phyloP scores from a whole-genome alignment of 1,140 invertebrate species.

The Euwallacea similis region DNA sequence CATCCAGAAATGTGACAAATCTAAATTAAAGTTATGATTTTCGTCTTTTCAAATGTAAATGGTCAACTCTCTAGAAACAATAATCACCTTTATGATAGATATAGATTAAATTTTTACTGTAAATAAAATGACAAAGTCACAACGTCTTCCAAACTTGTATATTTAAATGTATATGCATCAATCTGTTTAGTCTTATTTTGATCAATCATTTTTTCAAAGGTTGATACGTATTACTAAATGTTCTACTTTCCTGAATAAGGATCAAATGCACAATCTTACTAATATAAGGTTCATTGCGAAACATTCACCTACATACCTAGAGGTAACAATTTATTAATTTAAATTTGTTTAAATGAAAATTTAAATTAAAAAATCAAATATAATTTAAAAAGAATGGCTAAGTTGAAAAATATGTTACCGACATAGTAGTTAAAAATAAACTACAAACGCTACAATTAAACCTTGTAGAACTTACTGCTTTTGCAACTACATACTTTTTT shows the following conservation, averaged over 20 bases:
- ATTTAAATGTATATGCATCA: neutral
- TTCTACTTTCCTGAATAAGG: neutral
- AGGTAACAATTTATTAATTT: neutral
- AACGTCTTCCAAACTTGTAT: conserved; percentile 38
- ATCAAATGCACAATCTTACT: neutral
- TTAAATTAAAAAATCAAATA: too few relatives aligned
- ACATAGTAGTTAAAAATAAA: too few relatives aligned
- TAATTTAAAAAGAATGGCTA: too few relatives aligned
- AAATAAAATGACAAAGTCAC: conserved; percentile 37
- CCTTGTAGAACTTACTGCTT: too few relatives aligned
- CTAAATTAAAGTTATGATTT: neutral
- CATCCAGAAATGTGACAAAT: neutral
- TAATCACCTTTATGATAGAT: neutral
- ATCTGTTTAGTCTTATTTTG: neutral
- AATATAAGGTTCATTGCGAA: neutral
- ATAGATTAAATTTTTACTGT: conserved; percentile 4
- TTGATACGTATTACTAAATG: neutral
- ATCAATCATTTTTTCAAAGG: neutral
- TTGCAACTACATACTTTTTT: too few relatives aligned
- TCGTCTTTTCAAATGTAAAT: neutral
- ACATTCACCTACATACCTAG: neutral
- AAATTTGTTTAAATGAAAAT: too few relatives aligned
- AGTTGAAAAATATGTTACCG: too few relatives aligned
- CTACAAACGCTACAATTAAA: too few relatives aligned
- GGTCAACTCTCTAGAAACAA: neutral